A percentile compares a stretch with the other conserved stretches of the same genome.
Conservation (phyloP, 64 coral and sea anemone genomes). For the Actinia equina region DNA sequence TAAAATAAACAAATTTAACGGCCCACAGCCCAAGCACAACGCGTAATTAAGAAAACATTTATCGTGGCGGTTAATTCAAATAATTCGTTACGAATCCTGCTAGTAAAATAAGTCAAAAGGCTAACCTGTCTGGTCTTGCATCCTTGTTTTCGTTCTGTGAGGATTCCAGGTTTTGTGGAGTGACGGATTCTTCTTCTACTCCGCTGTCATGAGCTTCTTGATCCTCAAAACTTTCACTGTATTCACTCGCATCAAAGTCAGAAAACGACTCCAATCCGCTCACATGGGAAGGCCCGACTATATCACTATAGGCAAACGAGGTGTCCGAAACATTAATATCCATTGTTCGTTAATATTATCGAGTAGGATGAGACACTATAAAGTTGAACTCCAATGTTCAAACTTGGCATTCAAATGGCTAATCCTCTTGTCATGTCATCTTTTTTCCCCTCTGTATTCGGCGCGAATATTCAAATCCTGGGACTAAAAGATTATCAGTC, state of each 20-base stretch:
- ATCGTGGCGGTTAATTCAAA: neutral
- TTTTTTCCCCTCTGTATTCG: neutral
- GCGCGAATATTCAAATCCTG: slow-evolving; percentile 4
- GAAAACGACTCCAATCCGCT: slow-evolving; percentile 87
- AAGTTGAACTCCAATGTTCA: neutral
- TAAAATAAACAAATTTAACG: slow-evolving; percentile 21
- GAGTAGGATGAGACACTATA: neutral
- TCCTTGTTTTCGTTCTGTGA: slow-evolving; percentile 10
- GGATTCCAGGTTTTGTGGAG: neutral
- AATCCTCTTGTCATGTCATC: neutral
- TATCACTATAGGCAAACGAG: slow-evolving; percentile 85
- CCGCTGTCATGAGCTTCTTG: slow-evolving; percentile 23
- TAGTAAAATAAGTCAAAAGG: neutral
- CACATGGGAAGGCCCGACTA: slow-evolving; percentile 70
- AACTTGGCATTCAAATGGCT: neutral
- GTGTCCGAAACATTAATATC: slow-evolving; percentile 72
- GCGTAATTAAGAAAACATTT: neutral
- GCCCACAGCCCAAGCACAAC: neutral
- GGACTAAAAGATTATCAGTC: neutral
- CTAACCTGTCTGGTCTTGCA: neutral
- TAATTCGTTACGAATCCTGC: neutral
- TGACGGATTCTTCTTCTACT: slow-evolving; percentile 9
- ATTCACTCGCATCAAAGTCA: slow-evolving; percentile 77
- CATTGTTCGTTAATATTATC: slow-evolving; percentile 26
- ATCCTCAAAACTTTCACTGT: neutral